Conservation (phyloP, 1,140 invertebrate genomes). For the Psix sp. region DNA sequence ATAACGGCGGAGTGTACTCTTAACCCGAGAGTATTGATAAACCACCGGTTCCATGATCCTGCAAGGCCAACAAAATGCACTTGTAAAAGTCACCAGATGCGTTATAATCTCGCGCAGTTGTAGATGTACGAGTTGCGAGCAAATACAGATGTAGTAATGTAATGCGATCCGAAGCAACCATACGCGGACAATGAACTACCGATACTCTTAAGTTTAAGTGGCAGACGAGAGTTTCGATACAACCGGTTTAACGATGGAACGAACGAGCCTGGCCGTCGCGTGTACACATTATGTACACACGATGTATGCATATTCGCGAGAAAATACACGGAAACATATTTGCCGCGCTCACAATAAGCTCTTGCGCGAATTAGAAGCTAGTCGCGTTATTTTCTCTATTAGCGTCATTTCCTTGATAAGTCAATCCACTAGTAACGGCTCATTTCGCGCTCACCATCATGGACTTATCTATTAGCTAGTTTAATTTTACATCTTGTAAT, state of each 20-base stretch:
- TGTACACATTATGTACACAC: constrained; percentile 23
- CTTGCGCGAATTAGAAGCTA: constrained; percentile 34
- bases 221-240: constrained; percentile 51
- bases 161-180: constrained; percentile 32
- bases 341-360: constrained; percentile 30
- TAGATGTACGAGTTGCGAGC: constrained; percentile 20
- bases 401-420: constrained; percentile 45
- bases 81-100: no score
- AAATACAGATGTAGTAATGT: constrained; percentile 43
- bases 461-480: constrained; percentile 18
- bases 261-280: constrained; percentile 14
- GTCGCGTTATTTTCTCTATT: constrained; percentile 43
- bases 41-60: no score
- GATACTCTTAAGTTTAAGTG: constrained; percentile 51
- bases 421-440: constrained; percentile 34
- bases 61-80: no score
- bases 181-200: constrained; percentile 59
- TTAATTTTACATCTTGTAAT: constrained; percentile 25
- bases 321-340: constrained; percentile 30
- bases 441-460: constrained; percentile 28
- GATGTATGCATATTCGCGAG: constrained; percentile 22
- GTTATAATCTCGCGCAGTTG: constrained; percentile 13
- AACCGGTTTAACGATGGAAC: constrained; percentile 50
- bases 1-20: no score
- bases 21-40: no score